phyloP scores from a whole-genome alignment of 2,113 vertebrate genomes.

The Delphinapterus leucas region DNA sequence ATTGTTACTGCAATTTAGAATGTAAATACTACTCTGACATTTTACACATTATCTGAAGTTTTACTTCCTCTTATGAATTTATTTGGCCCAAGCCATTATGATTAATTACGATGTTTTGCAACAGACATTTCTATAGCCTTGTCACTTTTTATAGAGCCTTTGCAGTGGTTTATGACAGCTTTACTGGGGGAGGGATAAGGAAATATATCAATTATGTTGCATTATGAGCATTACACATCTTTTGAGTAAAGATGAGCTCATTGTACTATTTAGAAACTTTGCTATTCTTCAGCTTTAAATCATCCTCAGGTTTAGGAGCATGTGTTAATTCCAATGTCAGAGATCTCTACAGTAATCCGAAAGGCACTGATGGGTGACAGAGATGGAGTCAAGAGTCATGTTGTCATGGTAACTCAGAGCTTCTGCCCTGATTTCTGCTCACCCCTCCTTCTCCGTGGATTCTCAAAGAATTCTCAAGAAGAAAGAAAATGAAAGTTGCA shows the following conservation, averaged over 20 bases:
- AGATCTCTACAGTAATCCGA: not conserved
- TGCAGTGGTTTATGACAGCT: not conserved
- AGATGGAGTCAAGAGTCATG: not conserved
- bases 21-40: conserved; percentile 45
- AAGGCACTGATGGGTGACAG: not conserved
- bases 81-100: conserved; percentile 38
- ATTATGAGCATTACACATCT: not conserved
- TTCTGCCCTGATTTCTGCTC: not conserved
- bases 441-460: not conserved
- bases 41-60: conserved; percentile 67
- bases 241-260: conserved; percentile 39
- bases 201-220: not conserved
- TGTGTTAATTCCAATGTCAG: not conserved
- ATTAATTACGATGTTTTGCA: conserved; percentile 44
- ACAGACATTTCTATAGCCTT: not conserved
- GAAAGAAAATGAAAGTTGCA: not conserved
- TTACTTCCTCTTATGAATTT: conserved; percentile 47
- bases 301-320: not conserved
- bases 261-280: not conserved
- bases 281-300: conserved; percentile 1
- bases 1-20: conserved; percentile 60
- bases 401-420: conserved; percentile 8
- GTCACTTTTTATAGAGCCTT: not conserved
- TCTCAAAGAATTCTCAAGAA: not conserved
- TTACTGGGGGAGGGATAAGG: not conserved